Evolutionary conservation across 2,113 vertebrate genomes (phyloP), one percentile per base, ranked within the genome.

Genomic region (Sciurus niger): DNA sequence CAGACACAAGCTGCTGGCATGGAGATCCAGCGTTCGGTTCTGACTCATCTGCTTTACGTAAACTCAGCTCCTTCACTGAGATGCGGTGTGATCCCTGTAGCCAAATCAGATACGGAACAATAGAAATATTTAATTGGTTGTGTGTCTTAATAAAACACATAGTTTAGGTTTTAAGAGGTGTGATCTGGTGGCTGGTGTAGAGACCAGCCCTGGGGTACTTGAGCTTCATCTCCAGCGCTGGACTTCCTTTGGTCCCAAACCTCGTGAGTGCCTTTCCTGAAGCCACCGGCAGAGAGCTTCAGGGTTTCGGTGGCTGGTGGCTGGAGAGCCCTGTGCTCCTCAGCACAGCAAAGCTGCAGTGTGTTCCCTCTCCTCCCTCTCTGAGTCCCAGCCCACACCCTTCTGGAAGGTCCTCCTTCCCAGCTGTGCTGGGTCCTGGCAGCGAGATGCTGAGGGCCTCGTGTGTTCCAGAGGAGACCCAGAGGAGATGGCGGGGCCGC

Each of bases 401-500:
- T 37, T 37, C 37, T 37, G 37, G 37, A 37, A 37, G 37, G 28
- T 46, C 79, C 22, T n/a, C 78, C 9, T 16, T 1, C n/a, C 43
- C 20, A 2, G 30, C 40, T 32, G 32, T 13, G 1, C 18, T n/a
- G 40, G 22, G 37, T 8, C 68, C 55, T 2, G 11, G 67, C 37
- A 11, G 18, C 1, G n/a, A 30, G 20, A 73, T 30, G 17, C 4
- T 48, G 32, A 65, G 32, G 68, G 78, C 43, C 70, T 17, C 6
- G 2, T 0, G 9, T 17, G 5, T 8, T 65, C 37, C n/a, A 22
- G 32, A 43, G 80, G 18, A n/a, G 60, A 68, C 8, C 22, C 20
- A 34, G 30, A 25, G 16, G 37, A 51, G 58, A 51, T 1, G 9
- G 20, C 11, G 2, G 1, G 3, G n/a, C 8, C 6, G 4, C 8